phyloP scores from a whole-genome alignment of 2,797 vertebrate genomes.

The Semotilus atromaculatus region DNA sequence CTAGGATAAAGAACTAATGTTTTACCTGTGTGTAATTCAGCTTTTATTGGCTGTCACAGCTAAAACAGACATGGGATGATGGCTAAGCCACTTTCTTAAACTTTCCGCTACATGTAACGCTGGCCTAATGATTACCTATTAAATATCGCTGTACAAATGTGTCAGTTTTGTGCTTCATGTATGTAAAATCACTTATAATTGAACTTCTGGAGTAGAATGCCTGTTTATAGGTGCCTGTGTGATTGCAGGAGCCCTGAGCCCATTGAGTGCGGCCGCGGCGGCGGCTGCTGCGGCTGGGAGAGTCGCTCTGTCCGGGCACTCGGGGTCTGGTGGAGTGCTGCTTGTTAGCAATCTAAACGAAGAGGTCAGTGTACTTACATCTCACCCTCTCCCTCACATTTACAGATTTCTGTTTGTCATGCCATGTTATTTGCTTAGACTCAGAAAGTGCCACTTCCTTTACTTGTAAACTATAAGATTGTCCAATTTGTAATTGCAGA shows the following conservation, averaged over 20 bases:
- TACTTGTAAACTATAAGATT: background rate
- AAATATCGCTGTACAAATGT: background rate
- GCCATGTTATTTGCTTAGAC: background rate
- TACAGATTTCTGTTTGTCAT: background rate
- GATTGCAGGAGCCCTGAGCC: conserved; percentile 91
- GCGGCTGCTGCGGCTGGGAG: conserved; percentile 93
- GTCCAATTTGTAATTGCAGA: background rate
- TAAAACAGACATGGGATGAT: background rate
- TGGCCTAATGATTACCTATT: background rate
- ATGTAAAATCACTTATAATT: background rate
- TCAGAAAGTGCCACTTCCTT: background rate
- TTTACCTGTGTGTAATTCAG: conserved; percentile 27
- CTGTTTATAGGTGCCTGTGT: conserved; percentile 25
- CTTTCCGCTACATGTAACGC: background rate
- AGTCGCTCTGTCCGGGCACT: conserved; percentile 91
- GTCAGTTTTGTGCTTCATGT: background rate
- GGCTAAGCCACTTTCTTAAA: background rate
- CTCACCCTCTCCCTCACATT: background rate
- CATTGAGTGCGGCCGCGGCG: conserved; percentile 92
- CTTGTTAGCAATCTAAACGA: conserved; percentile 99
- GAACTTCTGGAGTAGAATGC: background rate
- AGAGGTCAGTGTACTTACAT: conserved; percentile 85
- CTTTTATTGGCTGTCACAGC: conserved; percentile 13
- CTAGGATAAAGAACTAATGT: conserved; percentile 19
- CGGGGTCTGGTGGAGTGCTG: conserved; percentile 89